Conservation (phyloP, 1,140 invertebrate species). For the Temnothorax longispinosus region DNA sequence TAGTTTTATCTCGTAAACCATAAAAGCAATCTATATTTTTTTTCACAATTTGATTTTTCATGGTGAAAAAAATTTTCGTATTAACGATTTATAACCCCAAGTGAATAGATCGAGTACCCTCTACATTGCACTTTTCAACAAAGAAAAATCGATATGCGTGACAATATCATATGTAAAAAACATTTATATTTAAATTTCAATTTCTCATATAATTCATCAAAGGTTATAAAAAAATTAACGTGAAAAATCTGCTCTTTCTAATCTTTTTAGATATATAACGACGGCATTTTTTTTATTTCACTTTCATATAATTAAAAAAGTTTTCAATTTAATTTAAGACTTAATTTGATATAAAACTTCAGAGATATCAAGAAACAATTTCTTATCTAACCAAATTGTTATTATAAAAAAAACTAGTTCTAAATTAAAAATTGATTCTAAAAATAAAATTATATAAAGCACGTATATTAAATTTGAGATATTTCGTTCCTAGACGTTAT, state of each 20-base stretch:
- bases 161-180: not conserved
- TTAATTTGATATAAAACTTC: not conserved
- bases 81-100: constrained; percentile 16
- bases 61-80: not conserved
- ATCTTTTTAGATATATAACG: not conserved
- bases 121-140: not conserved
- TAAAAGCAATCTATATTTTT: not conserved
- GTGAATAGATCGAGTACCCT: not conserved
- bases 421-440: not conserved
- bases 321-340: too few relatives aligned
- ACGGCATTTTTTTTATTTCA: not conserved
- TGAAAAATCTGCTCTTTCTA: not conserved
- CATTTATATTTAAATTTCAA: not conserved
- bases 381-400: not conserved
- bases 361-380: too few relatives aligned
- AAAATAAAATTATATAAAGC: not conserved
- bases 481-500: not conserved
- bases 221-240: not conserved
- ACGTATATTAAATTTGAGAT: not conserved
- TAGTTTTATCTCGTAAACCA: constrained; percentile 56
- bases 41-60: not conserved
- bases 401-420: not conserved
- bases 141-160: not conserved
- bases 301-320: not conserved
- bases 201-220: not conserved